Percentiles rank a stretch among this genome's conserved stretches.
Evolutionary conservation across 2,888 invertebrate genomes (phyloP).

Genomic region (Mythimna pallens): DNA sequence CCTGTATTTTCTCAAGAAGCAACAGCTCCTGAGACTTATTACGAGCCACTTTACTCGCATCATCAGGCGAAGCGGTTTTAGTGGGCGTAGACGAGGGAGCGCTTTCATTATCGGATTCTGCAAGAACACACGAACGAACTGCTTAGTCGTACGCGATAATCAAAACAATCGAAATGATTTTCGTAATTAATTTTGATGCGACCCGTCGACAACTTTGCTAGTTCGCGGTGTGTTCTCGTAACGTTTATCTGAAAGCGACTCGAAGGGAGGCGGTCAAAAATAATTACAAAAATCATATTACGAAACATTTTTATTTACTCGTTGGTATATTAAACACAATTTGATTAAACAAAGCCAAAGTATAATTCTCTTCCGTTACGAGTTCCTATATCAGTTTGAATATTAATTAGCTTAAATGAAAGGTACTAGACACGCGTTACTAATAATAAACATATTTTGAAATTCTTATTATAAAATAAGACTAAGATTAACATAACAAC

Average conservation of each 20-base stretch:
- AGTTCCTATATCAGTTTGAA: constrained; percentile 83
- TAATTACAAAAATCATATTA: constrained; percentile 91
- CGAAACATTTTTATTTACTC: constrained; percentile 90
- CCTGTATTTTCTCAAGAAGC: constrained; percentile 93
- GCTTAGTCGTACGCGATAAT: constrained; percentile 75
- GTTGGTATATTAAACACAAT: constrained; percentile 90
- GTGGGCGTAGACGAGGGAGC: constrained; percentile 92
- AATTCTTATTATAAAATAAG: constrained; percentile 85
- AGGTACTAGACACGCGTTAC: constrained; percentile 85
- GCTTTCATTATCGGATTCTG: constrained; percentile 95
- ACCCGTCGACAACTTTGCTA: constrained; percentile 74
- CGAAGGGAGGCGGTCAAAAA: constrained; percentile 86
- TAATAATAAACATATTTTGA: constrained; percentile 84
- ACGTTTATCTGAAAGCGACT: constrained; percentile 81
- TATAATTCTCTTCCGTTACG: constrained; percentile 81
- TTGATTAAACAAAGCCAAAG: constrained; percentile 88
- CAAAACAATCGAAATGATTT: constrained; percentile 79
- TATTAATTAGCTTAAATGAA: constrained; percentile 86
- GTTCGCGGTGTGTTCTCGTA: constrained; percentile 85
- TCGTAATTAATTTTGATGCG: constrained; percentile 89
- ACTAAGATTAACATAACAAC: constrained; percentile 89
- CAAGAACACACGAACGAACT: constrained; percentile 92
- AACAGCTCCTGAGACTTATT: constrained; percentile 93
- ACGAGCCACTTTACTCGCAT: constrained; percentile 75
- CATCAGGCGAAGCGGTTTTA: constrained; percentile 82